Evolutionary conservation across 1,140 invertebrate genomes (phyloP).

Genomic region (Homalodisca vitripennis): DNA sequence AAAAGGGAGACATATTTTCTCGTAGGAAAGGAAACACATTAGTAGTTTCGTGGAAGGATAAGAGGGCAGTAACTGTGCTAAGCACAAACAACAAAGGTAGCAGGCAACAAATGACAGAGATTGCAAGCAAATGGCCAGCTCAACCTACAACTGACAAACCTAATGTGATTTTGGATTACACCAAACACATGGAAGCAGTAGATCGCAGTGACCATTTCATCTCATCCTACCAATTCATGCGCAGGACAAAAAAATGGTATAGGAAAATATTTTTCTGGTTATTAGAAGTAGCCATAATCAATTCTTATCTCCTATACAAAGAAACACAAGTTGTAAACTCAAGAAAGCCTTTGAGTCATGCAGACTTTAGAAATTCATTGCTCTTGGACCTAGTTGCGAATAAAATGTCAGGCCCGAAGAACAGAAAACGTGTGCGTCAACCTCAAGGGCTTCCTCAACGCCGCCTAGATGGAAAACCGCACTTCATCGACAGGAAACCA

Average conservation of each 20-base stretch:
- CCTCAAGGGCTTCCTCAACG: neutral
- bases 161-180: conserved; percentile 41
- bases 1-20: conserved; percentile 14
- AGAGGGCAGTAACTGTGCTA: neutral
- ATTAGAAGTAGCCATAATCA: conserved; percentile 27
- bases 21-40: neutral
- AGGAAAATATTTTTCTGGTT: conserved; percentile 37
- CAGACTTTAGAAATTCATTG: neutral
- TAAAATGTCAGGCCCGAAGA: neutral
- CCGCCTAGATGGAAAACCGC: neutral
- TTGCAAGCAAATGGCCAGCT: neutral
- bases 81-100: neutral
- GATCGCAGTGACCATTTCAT: conserved; percentile 43
- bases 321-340: neutral
- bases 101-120: neutral
- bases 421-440: neutral
- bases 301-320: neutral
- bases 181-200: conserved; percentile 2
- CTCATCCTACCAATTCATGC: conserved; percentile 42
- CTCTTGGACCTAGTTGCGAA: neutral
- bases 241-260: conserved; percentile 43
- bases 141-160: conserved; percentile 33
- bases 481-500: neutral
- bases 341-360: neutral
- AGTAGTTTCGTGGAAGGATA: neutral